Percentiles rank a stretch among this genome's conserved stretches.
Conservation (phyloP, 92 coral and sea anemone genomes). For the Ricordea florida region DNA sequence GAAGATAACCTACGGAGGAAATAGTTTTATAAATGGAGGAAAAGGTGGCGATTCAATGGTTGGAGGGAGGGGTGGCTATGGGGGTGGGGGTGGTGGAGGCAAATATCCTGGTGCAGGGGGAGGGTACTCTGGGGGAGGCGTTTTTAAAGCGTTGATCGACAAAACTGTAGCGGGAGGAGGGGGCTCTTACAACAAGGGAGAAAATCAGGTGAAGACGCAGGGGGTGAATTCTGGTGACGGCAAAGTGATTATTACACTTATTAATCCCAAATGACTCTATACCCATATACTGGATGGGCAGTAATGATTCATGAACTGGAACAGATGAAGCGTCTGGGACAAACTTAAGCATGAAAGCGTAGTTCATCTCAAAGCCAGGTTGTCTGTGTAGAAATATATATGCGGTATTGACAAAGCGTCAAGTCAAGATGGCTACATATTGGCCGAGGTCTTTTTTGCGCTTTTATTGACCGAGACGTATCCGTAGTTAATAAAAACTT, state of each 20-base stretch:
- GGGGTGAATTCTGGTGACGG: conserved; percentile 62
- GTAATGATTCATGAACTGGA: too few species aligned
- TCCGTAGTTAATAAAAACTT: too few species aligned
- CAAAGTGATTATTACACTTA: conserved; percentile 45
- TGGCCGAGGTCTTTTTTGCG: too few species aligned
- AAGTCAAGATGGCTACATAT: too few species aligned
- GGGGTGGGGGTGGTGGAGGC: conserved; percentile 87
- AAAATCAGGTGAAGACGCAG: background rate
- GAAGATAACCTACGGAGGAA: conserved; percentile 4
- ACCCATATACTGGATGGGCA: too few species aligned
- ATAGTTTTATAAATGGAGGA: conserved; percentile 74
- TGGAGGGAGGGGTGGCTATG: conserved; percentile 78
- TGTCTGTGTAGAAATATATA: too few species aligned
- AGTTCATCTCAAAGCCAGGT: too few species aligned
- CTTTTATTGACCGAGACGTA: too few species aligned
- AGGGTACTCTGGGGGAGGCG: conserved; percentile 96
- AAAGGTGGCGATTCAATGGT: conserved; percentile 53
- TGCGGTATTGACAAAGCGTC: too few species aligned
- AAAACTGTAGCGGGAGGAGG: conserved; percentile 84
- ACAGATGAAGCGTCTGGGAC: too few species aligned
- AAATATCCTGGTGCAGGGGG: conserved; percentile 89
- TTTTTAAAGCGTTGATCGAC: conserved; percentile 19
- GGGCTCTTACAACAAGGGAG: conserved; percentile 84
- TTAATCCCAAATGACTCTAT: background rate
- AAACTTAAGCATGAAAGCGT: too few species aligned